Evolutionary conservation across 2,113 vertebrate genomes (phyloP), one percentile per base, ranked within the genome.

Genomic region (Phaetusa simplex): DNA sequence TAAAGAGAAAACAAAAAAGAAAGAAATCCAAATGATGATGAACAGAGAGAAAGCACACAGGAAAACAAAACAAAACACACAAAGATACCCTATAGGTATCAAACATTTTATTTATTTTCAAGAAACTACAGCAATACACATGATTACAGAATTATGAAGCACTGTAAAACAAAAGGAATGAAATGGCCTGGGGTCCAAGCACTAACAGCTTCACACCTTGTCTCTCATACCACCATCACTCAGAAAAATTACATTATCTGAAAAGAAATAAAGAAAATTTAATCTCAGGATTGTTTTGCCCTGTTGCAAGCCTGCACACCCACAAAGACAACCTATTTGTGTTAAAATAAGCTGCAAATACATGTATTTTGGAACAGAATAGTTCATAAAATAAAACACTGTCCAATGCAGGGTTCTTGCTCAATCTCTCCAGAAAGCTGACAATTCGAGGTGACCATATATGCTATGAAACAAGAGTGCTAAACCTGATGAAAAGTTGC

Each of bases 201-300:
- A 52, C 47, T 65, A 67, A 62, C 0, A 34, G 45, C 47, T 61
- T 99, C 98, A 99, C 10, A 32, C 82, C 95, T 98, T 98, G 23
- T 99, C 99, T 94, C 97, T 98, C 2, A 91, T 1, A 23, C 98
- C 3, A 73, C 97, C 98, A 59, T 99, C 99, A 49, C 98, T 99
- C 97, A 99, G 98, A 97, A 99, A 99, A 96, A 99, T 97, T 50
- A 99, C 99, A 96, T 99, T 99, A 97, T 99, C 99, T 99, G 98
- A 70, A 97, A 98, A 95, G 83, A 90, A 97, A 95, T n/a, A 74
- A 91, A 30, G 24, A 95, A 94, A 74, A 61, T 36, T 82, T 93
- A 67, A 93, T 42, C 77, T 95, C 65, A 95, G 50, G 47, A 83
- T 17, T 67, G 12, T 74, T 93, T 67, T 70, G 30, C 59, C 55